phyloP scores from a whole-genome alignment of 2,797 vertebrate species.

The Pantherophis alleghaniensis region DNA sequence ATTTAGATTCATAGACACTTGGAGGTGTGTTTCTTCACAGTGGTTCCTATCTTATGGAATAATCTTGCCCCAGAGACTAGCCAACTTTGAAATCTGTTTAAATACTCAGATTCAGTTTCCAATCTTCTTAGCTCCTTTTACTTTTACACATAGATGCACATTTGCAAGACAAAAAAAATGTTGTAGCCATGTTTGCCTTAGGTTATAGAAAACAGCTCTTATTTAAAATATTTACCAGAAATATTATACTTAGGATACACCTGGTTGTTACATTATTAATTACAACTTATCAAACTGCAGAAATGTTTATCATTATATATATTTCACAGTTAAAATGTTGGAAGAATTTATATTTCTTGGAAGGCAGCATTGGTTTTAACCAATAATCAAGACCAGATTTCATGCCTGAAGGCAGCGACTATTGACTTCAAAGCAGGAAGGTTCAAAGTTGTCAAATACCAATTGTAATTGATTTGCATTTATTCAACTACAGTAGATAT shows the following conservation, averaged over 20 bases:
- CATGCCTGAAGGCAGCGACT: not conserved
- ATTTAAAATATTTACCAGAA: constrained; percentile 7
- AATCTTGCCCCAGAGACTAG: not conserved
- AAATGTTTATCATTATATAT: not conserved
- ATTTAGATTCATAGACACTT: not conserved
- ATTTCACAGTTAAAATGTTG: not conserved
- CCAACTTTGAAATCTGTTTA: not conserved
- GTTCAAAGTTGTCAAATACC: not conserved
- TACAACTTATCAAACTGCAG: constrained; percentile 4
- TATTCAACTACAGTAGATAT: not conserved
- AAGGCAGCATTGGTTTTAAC: not conserved
- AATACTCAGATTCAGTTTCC: not conserved
- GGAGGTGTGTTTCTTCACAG: not conserved
- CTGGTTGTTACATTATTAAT: constrained; percentile 16
- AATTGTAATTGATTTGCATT: not conserved
- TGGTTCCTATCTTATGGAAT: not conserved
- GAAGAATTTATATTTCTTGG: not conserved
- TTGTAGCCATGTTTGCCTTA: constrained; percentile 25
- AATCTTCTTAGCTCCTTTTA: constrained; percentile 1
- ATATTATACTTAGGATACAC: not conserved
- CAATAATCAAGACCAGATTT: not conserved
- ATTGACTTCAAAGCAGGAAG: not conserved
- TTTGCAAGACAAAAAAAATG: constrained; percentile 17
- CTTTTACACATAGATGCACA: constrained; percentile 2
- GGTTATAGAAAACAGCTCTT: constrained; percentile 11